Evolutionary conservation across 1,140 invertebrate species (phyloP), one percentile per base, ranked within the genome.

Genomic region (Hydropsyche tenuis): DNA sequence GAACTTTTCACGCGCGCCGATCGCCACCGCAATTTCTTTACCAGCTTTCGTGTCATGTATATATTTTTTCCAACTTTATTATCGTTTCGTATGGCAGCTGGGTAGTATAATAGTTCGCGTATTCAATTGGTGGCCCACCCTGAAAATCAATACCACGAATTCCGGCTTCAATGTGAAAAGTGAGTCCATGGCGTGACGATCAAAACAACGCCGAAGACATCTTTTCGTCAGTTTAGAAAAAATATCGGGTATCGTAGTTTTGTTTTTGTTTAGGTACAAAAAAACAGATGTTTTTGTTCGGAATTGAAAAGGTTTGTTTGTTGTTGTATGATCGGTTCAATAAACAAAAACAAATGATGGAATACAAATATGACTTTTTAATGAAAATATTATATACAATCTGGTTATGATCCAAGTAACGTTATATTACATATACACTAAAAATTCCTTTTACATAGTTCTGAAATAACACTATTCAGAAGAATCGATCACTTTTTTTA

Each of bases 81-180:
- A 37, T 37, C 30, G 30, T 9, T n/a, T 9, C 30, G 30, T 37
- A 37, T 37, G 30, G 56, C 9, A 22, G 23, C 0, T 12, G 7
- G 12, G 22, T 7, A 4, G 45, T 48, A 60, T 60, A 60, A 60
- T 60, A 60, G 56, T 60, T 60, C 20, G 56, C 56, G 56, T 60
- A 60, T 60, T 60, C 56, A 60, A 60, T 60, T 60, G 56, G 56
- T 9, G 56, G 56, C 56, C 56, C 56, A 60, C 56, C 56, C 56
- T 25, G 23, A 60, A 60, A 60, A 60, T 60, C 56, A 60, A 60
- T 60, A 60, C 56, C 23, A 22, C 7, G 56, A 60, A 60, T 60
- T 60, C 56, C 56, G 56, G 20, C 23, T 60, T 60, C 56, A 12
- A 27, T 60, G 23, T 60, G 22, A 25, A 60, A 60, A 60, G 56